Percentiles rank a stretch among this genome's conserved stretches.
Evolutionary conservation across 2,888 invertebrate species (phyloP).

Genomic region (Brassicogethes aeneus): DNA sequence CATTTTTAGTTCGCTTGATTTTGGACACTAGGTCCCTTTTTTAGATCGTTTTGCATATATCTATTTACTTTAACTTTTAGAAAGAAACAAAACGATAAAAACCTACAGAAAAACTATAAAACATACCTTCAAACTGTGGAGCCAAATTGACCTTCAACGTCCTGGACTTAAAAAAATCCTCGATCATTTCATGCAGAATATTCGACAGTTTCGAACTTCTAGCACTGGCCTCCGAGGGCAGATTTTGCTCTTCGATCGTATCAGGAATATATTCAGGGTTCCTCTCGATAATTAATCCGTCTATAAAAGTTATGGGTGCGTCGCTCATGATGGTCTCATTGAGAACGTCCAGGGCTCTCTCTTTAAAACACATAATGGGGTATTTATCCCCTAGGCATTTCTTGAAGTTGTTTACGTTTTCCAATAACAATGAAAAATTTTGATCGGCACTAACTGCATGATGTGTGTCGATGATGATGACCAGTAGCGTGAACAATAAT

Average conservation of each 20-base stretch:
- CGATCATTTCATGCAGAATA: conserved; percentile 35
- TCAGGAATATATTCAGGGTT: conserved; percentile 32
- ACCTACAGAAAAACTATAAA: too few species aligned
- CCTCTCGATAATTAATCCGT: conserved; percentile 33
- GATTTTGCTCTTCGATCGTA: conserved; percentile 39
- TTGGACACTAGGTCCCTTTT: too few species aligned
- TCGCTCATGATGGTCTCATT: conserved; percentile 39
- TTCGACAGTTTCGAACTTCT: conserved; percentile 43
- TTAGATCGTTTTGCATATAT: too few species aligned
- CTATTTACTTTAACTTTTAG: too few species aligned
- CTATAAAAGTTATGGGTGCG: conserved; percentile 31
- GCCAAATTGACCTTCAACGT: conserved; percentile 38
- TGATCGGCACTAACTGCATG: conserved; percentile 5
- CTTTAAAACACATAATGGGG: conserved; percentile 40
- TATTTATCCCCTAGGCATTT: conserved; percentile 34
- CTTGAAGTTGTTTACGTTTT: conserved; percentile 20
- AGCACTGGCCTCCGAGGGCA: conserved; percentile 47
- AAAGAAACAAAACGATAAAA: too few species aligned
- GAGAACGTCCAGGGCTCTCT: conserved; percentile 35
- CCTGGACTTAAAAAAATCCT: conserved; percentile 39
- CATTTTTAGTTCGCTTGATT: too few species aligned
- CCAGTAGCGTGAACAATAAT: not conserved
- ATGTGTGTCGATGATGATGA: not conserved
- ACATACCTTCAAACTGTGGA: conserved; percentile 33
- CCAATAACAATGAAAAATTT: conserved; percentile 17